Evolutionary conservation across 2,888 invertebrate genomes (phyloP).

Genomic region (Xanthostigma xanthostigma): DNA sequence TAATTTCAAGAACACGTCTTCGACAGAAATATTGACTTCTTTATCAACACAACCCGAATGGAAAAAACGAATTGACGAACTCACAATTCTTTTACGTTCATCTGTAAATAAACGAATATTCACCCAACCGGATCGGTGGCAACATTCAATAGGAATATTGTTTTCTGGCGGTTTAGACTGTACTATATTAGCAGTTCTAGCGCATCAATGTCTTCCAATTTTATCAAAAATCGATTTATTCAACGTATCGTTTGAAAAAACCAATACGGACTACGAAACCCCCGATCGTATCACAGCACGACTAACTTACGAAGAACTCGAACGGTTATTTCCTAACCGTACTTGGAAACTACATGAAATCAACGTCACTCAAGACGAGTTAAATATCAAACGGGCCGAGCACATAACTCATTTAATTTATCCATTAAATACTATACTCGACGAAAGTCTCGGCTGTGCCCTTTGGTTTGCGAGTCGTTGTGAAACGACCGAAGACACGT

Average conservation of each 20-base stretch:
- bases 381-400: conserved; percentile 37
- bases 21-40: too few species aligned
- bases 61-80: too few species aligned
- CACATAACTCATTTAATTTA: conserved; percentile 63
- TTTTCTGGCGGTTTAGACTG: conserved; percentile 98
- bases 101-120: conserved; percentile 44
- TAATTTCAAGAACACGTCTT: too few species aligned
- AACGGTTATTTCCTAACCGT: conserved; percentile 50
- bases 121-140: conserved; percentile 46
- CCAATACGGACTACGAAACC: conserved; percentile 37
- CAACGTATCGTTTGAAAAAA: conserved; percentile 80
- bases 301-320: conserved; percentile 53
- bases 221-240: conserved; percentile 72
- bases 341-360: conserved; percentile 75
- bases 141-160: conserved; percentile 54
- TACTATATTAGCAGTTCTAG: conserved; percentile 70
- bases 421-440: conserved; percentile 77
- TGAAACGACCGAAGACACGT: conserved; percentile 24
- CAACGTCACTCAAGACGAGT: conserved; percentile 52
- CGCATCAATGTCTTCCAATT: conserved; percentile 48
- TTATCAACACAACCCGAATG: too few species aligned
- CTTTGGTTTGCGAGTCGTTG: conserved; percentile 91
- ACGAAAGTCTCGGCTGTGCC: conserved; percentile 93
- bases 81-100: neutral
- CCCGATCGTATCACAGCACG: conserved; percentile 75